Conservation (phyloP, 2,888 invertebrate genomes). For the Muschampia staudingeri region DNA sequence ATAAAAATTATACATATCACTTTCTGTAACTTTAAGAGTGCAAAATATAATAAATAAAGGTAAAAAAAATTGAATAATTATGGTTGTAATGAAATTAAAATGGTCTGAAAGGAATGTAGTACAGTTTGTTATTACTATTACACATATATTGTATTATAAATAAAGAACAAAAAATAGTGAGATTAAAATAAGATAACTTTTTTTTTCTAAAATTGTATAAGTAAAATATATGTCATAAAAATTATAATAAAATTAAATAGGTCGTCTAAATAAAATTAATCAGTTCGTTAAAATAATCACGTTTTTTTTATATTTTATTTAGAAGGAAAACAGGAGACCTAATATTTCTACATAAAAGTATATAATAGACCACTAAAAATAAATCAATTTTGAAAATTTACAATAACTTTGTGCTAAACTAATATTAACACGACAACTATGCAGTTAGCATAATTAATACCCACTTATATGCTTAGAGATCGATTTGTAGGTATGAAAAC, state of each 20-base stretch:
- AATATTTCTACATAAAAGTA: neutral
- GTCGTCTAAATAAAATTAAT: constrained; percentile 26
- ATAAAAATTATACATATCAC: neutral
- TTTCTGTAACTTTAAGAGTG: neutral
- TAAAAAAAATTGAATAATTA: neutral
- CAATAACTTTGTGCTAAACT: neutral
- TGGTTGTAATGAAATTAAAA: neutral
- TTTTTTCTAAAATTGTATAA: neutral
- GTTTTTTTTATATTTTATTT: neutral
- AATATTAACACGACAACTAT: neutral
- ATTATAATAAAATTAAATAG: constrained; percentile 9
- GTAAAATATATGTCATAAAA: constrained; percentile 22
- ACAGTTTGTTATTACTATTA: neutral
- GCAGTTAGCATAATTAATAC: neutral
- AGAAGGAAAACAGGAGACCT: neutral
- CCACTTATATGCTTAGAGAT: neutral
- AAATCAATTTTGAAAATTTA: neutral
- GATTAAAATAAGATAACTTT: neutral
- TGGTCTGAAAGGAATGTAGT: neutral
- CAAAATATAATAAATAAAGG: neutral
- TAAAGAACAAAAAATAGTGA: neutral
- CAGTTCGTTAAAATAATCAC: constrained; percentile 18
- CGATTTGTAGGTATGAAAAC: neutral
- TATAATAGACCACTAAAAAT: neutral
- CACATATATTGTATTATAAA: neutral